Base-by-base conservation (phyloP, 2,113 vertebrate species). In the Hippocampus comes region DNA sequence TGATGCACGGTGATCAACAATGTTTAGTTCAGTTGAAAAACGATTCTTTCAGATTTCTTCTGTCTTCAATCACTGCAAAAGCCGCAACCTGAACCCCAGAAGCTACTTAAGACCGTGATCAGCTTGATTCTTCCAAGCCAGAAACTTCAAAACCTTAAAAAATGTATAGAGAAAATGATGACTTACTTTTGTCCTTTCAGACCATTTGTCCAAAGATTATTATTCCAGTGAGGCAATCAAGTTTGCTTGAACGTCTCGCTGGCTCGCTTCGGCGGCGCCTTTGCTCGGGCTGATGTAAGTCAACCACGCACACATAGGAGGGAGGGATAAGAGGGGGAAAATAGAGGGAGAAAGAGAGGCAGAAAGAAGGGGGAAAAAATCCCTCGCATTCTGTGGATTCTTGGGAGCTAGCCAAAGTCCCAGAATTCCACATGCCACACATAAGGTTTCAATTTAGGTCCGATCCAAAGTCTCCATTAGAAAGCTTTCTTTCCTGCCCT, bases 391-490 rank as follows among this genome's bases (percentile, higher is more conserved):
- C 95, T 97, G 94, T 82, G 72, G 94, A 96, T 97, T 96, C 94
- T 93, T 97, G 96, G 96, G 91, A 88, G 63, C 23, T 21, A 17
- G 93, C 95, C 96, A 96, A 93, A 95, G 88, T 94, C 95, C 95
- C 95, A 95, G 94, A 96, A 94, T 96, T 95, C 96, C 94, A 90
- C 92, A 90, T 93, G 89, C 91, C 85, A 88, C 93, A 95, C 95
- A 97, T 95, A 94, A 93, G 95, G 95, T 97, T 97, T 95, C 95
- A 96, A 97, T 98, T 97, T 95, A 92, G 89, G 88, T 88, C 65
- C 56, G 87, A 79, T 87, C 83, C 87, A 43, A 42, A 84, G 82
- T 89, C 90, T 94, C 92, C 93, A 94, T 94, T 94, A 85, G 72
- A 90, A 91, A 89, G 76, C 79, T 82, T 86, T 92, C 87, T 90